phyloP scores from a whole-genome alignment of 1,140 invertebrate species.

The Thrips palmi region DNA sequence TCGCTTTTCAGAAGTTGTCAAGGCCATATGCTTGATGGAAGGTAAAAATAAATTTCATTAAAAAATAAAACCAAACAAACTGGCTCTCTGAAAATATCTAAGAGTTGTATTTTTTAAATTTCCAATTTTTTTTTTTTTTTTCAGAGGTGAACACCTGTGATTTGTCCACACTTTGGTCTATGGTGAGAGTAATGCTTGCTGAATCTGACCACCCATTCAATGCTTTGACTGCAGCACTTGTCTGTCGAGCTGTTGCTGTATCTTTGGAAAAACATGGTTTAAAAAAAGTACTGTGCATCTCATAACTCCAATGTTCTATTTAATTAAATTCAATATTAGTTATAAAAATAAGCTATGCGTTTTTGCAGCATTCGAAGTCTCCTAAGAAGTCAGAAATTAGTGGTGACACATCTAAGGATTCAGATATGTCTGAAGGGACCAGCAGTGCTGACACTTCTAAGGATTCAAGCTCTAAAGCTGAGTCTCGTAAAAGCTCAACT shows the following conservation, averaged over 20 bases:
- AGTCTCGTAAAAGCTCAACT: slow-evolving; percentile 16
- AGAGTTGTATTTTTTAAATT: too few relatives aligned
- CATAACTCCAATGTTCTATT: slow-evolving; percentile 12
- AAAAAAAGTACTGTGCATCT: slow-evolving; percentile 22
- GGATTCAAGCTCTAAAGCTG: slow-evolving; percentile 10
- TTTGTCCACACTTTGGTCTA: slow-evolving; percentile 55
- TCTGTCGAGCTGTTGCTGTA: slow-evolving; percentile 50
- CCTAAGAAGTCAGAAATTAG: too few relatives aligned
- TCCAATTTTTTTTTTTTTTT: too few relatives aligned
- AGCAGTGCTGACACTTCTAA: slow-evolving; percentile 3
- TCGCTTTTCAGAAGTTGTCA: slow-evolving; percentile 20
- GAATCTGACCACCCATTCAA: slow-evolving; percentile 48
- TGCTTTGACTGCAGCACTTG: slow-evolving; percentile 51
- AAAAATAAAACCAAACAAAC: slow-evolving; percentile 17
- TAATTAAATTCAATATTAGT: too few relatives aligned
- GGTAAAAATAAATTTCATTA: slow-evolving; percentile 10
- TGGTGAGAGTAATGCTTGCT: slow-evolving; percentile 43
- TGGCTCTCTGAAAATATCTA: slow-evolving; percentile 17
- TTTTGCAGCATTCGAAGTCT: too few relatives aligned
- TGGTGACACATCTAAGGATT: slow-evolving; percentile 15
- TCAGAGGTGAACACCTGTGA: too few relatives aligned
- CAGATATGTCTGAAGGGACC: slow-evolving; percentile 6
- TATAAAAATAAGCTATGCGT: too few relatives aligned
- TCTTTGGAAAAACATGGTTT: slow-evolving; percentile 25
- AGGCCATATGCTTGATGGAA: slow-evolving; percentile 13